phyloP scores from a whole-genome alignment of 2,797 vertebrate species.

The Pipistrellus pipistrellus region DNA sequence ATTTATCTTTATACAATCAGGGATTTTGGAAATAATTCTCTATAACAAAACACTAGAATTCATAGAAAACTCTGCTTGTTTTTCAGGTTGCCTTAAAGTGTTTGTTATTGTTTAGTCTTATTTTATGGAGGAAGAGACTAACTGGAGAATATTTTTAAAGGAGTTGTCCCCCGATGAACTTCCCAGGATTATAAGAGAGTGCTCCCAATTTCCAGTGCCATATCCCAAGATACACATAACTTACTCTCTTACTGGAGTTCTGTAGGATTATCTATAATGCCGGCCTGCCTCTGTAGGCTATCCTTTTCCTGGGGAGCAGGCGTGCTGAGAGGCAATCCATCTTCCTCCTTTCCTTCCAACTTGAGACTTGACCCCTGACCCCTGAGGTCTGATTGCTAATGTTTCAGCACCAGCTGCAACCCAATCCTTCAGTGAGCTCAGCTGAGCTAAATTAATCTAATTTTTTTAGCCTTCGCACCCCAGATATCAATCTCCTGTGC shows the following conservation, averaged over 20 bases:
- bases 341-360: constrained; percentile 48
- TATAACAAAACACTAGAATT: constrained; percentile 15
- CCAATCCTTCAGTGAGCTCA: constrained; percentile 61
- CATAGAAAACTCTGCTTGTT: constrained; percentile 44
- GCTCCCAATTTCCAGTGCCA: not conserved
- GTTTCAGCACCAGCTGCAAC: constrained; percentile 67
- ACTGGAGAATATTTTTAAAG: constrained; percentile 19
- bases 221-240: not conserved
- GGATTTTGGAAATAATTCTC: not conserved
- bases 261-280: not conserved
- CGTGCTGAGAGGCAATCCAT: constrained; percentile 58
- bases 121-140: not conserved
- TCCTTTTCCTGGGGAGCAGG: constrained; percentile 44
- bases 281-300: constrained; percentile 28
- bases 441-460: constrained; percentile 83
- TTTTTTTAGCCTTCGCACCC: constrained; percentile 82
- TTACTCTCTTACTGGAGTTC: constrained; percentile 7
- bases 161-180: not conserved
- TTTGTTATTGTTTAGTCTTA: constrained; percentile 7
- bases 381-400: constrained; percentile 52
- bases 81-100: constrained; percentile 35
- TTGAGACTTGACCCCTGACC: constrained; percentile 40
- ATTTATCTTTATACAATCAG: not conserved
- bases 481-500: constrained; percentile 81
- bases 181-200: constrained; percentile 8